Conservation (phyloP, 2,888 invertebrate genomes). For the Prostheceraeus crozeri region DNA sequence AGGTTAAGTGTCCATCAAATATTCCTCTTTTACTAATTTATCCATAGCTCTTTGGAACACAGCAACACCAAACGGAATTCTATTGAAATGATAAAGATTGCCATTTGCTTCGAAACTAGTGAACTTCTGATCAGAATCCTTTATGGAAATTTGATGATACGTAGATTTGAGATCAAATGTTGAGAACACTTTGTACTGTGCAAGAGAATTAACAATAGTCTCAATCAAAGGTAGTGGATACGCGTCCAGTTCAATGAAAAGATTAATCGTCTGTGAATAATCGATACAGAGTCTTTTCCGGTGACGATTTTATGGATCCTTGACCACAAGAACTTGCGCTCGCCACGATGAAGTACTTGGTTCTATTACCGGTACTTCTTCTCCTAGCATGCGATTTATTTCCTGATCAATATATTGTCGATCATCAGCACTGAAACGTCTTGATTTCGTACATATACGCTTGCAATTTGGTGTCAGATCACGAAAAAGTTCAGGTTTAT, state of each 20-base stretch:
- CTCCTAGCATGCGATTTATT: not conserved
- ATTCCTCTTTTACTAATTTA: slow-evolving; percentile 12
- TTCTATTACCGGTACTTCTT: slow-evolving; percentile 23
- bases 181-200: slow-evolving; percentile 25
- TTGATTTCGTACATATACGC: slow-evolving; percentile 1
- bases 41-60: slow-evolving; percentile 4
- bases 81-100: slow-evolving; percentile 5
- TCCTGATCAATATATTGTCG: slow-evolving; percentile 18
- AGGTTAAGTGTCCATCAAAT: not conserved
- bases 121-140: not conserved
- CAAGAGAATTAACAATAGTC: not conserved
- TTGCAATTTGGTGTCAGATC: not conserved
- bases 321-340: slow-evolving; percentile 14
- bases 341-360: slow-evolving; percentile 21
- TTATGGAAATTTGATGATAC: slow-evolving; percentile 14
- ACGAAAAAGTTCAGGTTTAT: slow-evolving; percentile 4
- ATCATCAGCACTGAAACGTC: slow-evolving; percentile 3
- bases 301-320: not conserved
- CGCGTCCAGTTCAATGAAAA: slow-evolving; percentile 10
- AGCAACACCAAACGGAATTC: slow-evolving; percentile 14
- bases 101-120: slow-evolving; percentile 8
- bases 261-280: slow-evolving; percentile 9
- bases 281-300: not conserved
- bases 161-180: slow-evolving; percentile 10
- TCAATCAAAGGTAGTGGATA: slow-evolving; percentile 30